Evolutionary conservation across 2,113 vertebrate genomes (phyloP), one percentile per base, ranked within the genome.

Genomic region (Tenebrosternarchus preto): DNA sequence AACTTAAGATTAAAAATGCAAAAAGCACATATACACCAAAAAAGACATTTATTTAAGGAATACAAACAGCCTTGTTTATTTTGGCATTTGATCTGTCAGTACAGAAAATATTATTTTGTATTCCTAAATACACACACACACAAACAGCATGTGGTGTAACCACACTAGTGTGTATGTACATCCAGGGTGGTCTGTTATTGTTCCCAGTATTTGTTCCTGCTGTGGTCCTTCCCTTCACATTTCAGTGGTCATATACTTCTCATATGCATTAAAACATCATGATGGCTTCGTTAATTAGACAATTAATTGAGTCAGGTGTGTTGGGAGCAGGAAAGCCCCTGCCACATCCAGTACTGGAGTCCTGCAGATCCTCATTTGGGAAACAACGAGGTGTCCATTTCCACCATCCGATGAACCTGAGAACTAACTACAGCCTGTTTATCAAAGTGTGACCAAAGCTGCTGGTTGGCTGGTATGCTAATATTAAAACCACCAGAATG

Each of bases 401-500:
- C 53, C 39, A 60, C 29, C 0, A 24, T 24, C 19, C 39, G 29
- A 43, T 76, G 15, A 17, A 55, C 7, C 2, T 27, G 19, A 72
- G 6, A 22, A 60, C 3, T 11, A 17, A 29, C 12, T 66, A 46
- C 25, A 31, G 53, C 29, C n/a, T 20, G 50, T 80, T 79, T 76
- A 71, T 76, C 43, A 43, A n/a, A 53, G 15, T 15, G n/a, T 36
- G 67, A 22, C n/a, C 43, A 55, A 63, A 27, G 57, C 4, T 60
- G 57, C 63, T 16, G 17, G 53, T 9, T 1, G 24, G 33, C 64
- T 4, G 19, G 3, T 76, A n/a, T 25, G 11, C 57, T 76, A 31
- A 80, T 71, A 64, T 19, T 71, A 70, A 55, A 57, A 17, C 27
- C 11, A 29, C 19, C 56, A 61, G 20, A 80, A 63, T 11, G 11